Base-by-base conservation (phyloP, 2,888 invertebrate species). In the Scrobipalpa costella region DNA sequence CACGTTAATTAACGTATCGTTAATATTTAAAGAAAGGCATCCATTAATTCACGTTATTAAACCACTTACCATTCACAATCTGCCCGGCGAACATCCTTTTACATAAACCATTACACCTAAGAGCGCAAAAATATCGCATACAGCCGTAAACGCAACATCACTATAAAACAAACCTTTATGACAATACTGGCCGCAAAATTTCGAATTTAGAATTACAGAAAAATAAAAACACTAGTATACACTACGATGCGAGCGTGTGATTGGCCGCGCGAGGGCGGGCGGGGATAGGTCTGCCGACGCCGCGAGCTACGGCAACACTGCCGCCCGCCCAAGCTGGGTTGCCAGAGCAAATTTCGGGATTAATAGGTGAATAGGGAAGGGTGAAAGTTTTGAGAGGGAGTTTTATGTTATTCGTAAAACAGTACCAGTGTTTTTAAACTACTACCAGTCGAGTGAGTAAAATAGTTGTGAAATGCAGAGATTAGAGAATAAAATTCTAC, bases 221-320 rank as follows among this genome's bases (percentile, higher is more conserved):
- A 60, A 60, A 49, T 60, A 60, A 47, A 60, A 47, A 17, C 59
- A 62, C 40, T 44, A n/a, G n/a, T n/a, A 50, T 40, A 33, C 59
- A 34, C 52, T 58, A 63, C 61, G 13, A 49, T 11, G 49, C 57
- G 33, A 34, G 61, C 58, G 40, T 69, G 65, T 57, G 71, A 15
- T 50, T 71, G 74, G 68, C 68, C 66, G 64, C 52, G 62, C 55
- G 44, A 63, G 60, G 67, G 66, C 70, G 69, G 68, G 40, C 61
- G 68, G 69, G 47, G 40, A 66, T 68, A 66, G 78, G 84, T 78
- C 77, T 69, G 70, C 50, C 75, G 70, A 62, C 71, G 83, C 83
- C 85, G 85, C 79, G 64, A 63, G 80, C 76, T 81, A 81, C 84
- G 84, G 84, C 82, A 77, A 72, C 73, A 88, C 89, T 88, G 81